phyloP scores from a whole-genome alignment of 37 sponge, comb jelly and placozoan genomes.

The Hexactinellida sp. region DNA sequence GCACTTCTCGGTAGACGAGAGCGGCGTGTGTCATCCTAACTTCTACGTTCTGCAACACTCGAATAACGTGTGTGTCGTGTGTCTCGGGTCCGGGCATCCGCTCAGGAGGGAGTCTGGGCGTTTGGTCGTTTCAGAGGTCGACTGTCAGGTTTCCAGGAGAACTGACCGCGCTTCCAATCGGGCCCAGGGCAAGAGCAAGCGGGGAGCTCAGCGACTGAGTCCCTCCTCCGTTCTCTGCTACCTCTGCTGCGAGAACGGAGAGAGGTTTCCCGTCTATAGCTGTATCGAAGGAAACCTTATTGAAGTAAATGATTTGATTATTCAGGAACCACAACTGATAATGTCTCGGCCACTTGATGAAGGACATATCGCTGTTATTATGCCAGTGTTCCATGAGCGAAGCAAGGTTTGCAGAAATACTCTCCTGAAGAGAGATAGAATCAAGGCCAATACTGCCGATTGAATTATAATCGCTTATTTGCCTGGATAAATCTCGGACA shows the following conservation, averaged over 20 bases:
- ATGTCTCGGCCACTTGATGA: not conserved
- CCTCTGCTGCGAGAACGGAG: not conserved
- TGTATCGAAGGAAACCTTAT: not conserved
- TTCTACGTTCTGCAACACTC: not conserved
- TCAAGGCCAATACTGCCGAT: not conserved
- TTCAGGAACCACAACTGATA: not conserved
- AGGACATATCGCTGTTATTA: constrained; percentile 3
- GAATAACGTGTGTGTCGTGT: not conserved
- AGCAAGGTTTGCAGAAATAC: not conserved
- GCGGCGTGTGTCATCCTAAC: not conserved
- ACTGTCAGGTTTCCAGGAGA: not conserved
- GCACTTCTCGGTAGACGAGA: not conserved
- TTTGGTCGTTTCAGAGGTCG: not conserved
- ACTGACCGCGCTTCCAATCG: not conserved
- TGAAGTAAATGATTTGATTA: not conserved
- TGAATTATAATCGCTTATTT: not conserved
- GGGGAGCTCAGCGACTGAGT: not conserved
- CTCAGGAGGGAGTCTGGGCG: not conserved
- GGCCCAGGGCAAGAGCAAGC: not conserved
- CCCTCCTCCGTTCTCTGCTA: constrained; percentile 4
- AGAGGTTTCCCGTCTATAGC: not conserved
- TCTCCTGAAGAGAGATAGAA: not conserved
- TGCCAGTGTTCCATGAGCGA: not conserved
- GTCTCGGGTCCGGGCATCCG: not conserved
- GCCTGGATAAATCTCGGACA: too few species aligned